Percentiles rank a stretch among this genome's conserved stretches.
Conservation (phyloP, 1,140 invertebrate genomes). For the Globodera rostochiensis region DNA sequence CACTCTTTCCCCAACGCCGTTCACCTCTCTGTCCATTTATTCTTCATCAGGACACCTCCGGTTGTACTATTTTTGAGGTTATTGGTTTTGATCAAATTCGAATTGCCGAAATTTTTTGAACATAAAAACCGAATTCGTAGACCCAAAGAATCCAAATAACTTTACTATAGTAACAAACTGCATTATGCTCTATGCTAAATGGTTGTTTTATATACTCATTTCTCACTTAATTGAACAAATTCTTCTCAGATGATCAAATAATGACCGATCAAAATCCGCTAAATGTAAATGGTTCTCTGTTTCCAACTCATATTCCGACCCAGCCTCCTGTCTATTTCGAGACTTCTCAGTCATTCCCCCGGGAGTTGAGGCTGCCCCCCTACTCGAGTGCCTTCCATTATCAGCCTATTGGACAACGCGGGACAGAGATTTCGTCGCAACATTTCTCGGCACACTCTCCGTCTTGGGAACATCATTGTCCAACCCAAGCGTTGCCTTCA, state of each 20-base stretch:
- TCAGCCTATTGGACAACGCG: background rate
- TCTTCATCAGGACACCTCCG: no score
- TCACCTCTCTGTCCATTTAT: background rate
- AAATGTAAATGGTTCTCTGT: background rate
- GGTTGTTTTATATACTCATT: no score
- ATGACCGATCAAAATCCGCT: background rate
- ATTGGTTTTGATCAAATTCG: no score
- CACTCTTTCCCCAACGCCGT: background rate
- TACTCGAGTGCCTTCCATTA: background rate
- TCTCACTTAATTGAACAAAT: no score
- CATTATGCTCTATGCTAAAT: no score
- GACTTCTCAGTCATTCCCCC: background rate
- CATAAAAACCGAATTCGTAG: no score
- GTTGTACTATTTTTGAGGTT: no score
- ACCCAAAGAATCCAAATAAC: no score
- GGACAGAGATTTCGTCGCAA: background rate
- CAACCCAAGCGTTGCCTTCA: background rate
- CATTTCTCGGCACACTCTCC: background rate
- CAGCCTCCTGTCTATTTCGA: background rate
- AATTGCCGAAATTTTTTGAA: no score
- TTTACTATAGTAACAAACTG: no score
- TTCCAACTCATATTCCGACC: background rate
- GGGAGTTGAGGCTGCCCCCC: background rate
- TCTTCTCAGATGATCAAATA: background rate
- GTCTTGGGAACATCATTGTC: background rate